These are phyloP conservation scores for Denticeps clupeoides DNA, from an alignment of 2,797 vertebrate genomes.

Conservation along the genomic window DNA sequence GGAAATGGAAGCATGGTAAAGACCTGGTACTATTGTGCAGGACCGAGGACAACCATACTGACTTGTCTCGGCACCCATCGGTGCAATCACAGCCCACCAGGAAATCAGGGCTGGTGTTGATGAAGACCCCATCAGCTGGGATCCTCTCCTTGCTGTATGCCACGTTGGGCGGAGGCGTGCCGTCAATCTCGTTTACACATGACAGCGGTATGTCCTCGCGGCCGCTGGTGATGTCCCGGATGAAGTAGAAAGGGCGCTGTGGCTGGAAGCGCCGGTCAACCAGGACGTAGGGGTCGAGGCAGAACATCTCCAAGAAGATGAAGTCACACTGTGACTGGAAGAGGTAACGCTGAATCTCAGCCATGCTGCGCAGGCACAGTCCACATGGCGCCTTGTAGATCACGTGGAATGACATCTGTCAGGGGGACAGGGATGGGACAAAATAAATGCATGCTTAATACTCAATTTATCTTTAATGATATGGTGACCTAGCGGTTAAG, in stretches of 20 bases:
- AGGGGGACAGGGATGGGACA: not conserved
- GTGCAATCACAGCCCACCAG: conserved; percentile 92
- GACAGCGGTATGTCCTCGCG: conserved; percentile 88
- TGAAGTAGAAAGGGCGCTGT: conserved; percentile 85
- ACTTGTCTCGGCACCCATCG: conserved; percentile 93
- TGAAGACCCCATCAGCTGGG: conserved; percentile 84
- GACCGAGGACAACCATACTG: conserved; percentile 31
- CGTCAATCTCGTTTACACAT: conserved; percentile 94
- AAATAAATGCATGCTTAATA: no score
- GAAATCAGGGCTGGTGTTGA: conserved; percentile 85
- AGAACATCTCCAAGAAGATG: conserved; percentile 96
- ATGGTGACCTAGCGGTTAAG: no score
- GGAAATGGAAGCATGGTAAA: not conserved
- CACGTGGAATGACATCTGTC: conserved; percentile 88
- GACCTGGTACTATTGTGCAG: no score
- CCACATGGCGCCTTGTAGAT: conserved; percentile 94
- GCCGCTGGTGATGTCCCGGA: conserved; percentile 80
- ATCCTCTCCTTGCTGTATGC: conserved; percentile 96
- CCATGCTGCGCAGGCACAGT: conserved; percentile 88
- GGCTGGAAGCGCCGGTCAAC: conserved; percentile 92
- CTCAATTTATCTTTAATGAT: no score
- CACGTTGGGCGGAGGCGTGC: conserved; percentile 76
- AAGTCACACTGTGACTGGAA: conserved; percentile 87
- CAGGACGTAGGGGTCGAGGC: conserved; percentile 89
- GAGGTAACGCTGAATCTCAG: conserved; percentile 86